These are phyloP conservation scores for Tachina lurida DNA, from an alignment of 2,888 invertebrate genomes.

Conservation along the genomic window DNA sequence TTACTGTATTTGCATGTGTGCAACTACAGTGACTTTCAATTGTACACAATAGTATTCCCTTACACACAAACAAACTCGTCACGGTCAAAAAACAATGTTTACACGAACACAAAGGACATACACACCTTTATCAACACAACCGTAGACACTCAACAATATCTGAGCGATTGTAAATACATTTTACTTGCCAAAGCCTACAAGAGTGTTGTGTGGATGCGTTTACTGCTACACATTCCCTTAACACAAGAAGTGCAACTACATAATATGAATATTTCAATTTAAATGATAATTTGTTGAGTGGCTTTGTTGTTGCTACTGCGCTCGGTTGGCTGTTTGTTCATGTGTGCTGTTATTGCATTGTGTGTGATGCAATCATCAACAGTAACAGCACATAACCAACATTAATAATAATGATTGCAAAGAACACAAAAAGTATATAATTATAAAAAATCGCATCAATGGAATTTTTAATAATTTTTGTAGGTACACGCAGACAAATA, in stretches of 20 bases:
- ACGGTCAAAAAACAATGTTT: conserved; percentile 49
- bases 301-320: conserved; percentile 54
- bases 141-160: conserved; percentile 8
- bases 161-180: neutral
- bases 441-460: conserved; percentile 41
- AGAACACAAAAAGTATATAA: neutral
- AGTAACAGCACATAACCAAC: conserved; percentile 36
- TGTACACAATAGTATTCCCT: conserved; percentile 1
- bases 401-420: conserved; percentile 12
- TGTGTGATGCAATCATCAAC: conserved; percentile 45
- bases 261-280: conserved; percentile 71
- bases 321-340: conserved; percentile 9
- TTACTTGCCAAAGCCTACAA: neutral
- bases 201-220: neutral
- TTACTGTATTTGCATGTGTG: neutral
- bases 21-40: neutral
- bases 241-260: conserved; percentile 10
- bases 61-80: conserved; percentile 3
- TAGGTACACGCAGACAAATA: conserved; percentile 14
- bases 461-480: conserved; percentile 56
- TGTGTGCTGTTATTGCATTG: conserved; percentile 32
- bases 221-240: neutral
- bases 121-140: conserved; percentile 9
- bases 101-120: conserved; percentile 41
- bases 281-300: conserved; percentile 71